Evolutionary conservation across 37 sponge, comb jelly and placozoan species (phyloP).

Genomic region (Halisarca cf. caerulea): DNA sequence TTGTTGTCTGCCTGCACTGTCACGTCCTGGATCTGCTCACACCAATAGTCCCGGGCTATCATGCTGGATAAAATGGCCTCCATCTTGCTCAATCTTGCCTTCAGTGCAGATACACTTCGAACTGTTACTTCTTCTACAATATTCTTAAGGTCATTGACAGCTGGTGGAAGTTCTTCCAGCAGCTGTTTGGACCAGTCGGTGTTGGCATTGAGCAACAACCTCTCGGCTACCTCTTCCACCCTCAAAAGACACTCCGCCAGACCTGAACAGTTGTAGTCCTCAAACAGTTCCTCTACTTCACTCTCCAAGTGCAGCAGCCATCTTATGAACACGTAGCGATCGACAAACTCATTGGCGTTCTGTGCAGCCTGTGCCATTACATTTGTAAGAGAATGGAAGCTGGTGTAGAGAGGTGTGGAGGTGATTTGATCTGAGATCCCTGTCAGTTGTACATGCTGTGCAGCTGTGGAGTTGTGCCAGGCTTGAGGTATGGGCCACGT

Average conservation of each 20-base stretch:
- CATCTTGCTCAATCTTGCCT: neutral
- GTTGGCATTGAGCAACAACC: neutral
- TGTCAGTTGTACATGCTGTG: too few relatives aligned
- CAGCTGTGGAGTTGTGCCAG: too few relatives aligned
- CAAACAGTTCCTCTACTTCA: neutral
- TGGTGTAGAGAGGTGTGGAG: too few relatives aligned
- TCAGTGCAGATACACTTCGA: too few relatives aligned
- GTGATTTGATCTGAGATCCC: too few relatives aligned
- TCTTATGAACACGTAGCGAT: neutral
- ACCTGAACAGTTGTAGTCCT: neutral
- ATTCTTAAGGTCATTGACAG: neutral
- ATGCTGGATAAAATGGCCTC: neutral
- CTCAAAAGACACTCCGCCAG: neutral
- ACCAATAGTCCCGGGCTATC: neutral
- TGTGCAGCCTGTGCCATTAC: neutral
- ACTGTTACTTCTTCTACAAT: neutral
- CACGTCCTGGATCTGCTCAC: neutral
- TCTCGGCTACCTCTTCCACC: neutral
- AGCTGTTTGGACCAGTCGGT: neutral
- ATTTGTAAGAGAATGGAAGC: neutral
- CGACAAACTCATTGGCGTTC: neutral
- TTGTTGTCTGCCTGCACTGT: neutral
- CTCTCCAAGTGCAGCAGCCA: conserved; percentile 14
- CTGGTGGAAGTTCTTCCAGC: neutral
- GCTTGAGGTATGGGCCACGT: too few relatives aligned